A percentile compares a stretch with the other conserved stretches of the same genome.
Evolutionary conservation across 2,797 vertebrate genomes (phyloP).

Genomic region (Etheostoma perlongum): DNA sequence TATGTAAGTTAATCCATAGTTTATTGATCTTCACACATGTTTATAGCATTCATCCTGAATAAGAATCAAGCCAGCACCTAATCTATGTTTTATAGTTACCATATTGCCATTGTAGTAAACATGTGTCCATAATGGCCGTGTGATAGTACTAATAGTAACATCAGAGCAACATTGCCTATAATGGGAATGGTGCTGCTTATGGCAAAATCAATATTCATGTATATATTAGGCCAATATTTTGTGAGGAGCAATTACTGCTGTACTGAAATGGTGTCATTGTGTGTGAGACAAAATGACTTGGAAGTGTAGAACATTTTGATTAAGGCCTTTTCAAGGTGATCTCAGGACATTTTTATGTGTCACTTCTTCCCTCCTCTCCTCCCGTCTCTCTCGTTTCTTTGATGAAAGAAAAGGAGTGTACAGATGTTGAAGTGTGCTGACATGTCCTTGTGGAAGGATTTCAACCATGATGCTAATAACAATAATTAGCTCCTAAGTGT

Average conservation of each 20-base stretch:
- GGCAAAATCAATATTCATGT: constrained; percentile 81
- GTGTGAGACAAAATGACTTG: constrained; percentile 62
- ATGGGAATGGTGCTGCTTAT: constrained; percentile 67
- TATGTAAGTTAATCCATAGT: constrained; percentile 50
- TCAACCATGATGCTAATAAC: constrained; percentile 90
- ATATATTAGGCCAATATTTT: constrained; percentile 64
- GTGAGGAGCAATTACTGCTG: constrained; percentile 65
- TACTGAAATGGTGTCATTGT: constrained; percentile 59
- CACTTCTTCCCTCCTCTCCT: constrained; percentile 56
- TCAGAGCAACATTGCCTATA: constrained; percentile 50
- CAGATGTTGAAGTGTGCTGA: constrained; percentile 84
- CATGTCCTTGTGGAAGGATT: constrained; percentile 88
- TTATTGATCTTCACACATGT: constrained; percentile 66
- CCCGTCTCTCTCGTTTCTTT: constrained; percentile 48
- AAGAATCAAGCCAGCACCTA: constrained; percentile 45
- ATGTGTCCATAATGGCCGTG: constrained; percentile 51
- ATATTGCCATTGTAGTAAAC: constrained; percentile 51
- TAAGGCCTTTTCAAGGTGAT: constrained; percentile 86
- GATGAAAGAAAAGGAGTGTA: constrained; percentile 67
- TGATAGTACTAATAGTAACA: constrained; percentile 71
- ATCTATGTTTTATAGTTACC: constrained; percentile 61
- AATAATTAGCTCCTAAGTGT: constrained; percentile 89
- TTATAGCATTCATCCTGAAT: constrained; percentile 67
- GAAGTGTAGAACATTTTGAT: constrained; percentile 76
- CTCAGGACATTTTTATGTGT: constrained; percentile 80